Percentiles rank a stretch among this genome's conserved stretches.
phyloP scores from a whole-genome alignment of 2,797 vertebrate species.

The Liparis tanakae region DNA sequence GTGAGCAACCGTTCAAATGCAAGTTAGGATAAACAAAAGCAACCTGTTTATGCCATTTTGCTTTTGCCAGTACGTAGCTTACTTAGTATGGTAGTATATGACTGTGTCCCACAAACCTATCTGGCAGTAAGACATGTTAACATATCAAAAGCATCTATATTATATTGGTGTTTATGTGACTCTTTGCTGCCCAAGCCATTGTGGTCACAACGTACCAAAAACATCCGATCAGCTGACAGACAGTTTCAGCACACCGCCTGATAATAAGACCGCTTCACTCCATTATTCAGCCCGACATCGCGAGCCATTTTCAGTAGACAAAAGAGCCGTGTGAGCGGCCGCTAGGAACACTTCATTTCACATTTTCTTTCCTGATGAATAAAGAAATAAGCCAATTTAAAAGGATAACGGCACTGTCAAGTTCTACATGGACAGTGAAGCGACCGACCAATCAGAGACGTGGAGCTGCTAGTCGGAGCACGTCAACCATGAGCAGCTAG shows the following conservation, averaged over 20 bases:
- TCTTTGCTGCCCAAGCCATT: constrained; percentile 12
- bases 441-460: neutral
- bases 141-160: neutral
- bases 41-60: constrained; percentile 2
- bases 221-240: constrained; percentile 1
- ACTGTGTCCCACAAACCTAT: neutral
- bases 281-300: neutral
- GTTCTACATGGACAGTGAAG: neutral
- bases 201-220: constrained; percentile 1
- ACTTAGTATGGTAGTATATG: neutral
- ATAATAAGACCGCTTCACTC: constrained; percentile 7
- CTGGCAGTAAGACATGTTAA: neutral
- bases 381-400: neutral
- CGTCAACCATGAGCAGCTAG: too few species aligned
- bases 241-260: neutral
- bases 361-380: neutral
- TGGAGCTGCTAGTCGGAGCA: neutral
- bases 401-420: neutral
- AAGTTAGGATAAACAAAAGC: neutral
- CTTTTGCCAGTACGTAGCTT: neutral
- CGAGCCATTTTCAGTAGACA: neutral
- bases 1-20: neutral
- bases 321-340: neutral
- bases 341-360: neutral
- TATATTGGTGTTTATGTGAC: neutral